Percentiles rank a stretch among this genome's conserved stretches.
Evolutionary conservation across 2,797 vertebrate species (phyloP).

Genomic region (Pseudotriccus pelzelni): DNA sequence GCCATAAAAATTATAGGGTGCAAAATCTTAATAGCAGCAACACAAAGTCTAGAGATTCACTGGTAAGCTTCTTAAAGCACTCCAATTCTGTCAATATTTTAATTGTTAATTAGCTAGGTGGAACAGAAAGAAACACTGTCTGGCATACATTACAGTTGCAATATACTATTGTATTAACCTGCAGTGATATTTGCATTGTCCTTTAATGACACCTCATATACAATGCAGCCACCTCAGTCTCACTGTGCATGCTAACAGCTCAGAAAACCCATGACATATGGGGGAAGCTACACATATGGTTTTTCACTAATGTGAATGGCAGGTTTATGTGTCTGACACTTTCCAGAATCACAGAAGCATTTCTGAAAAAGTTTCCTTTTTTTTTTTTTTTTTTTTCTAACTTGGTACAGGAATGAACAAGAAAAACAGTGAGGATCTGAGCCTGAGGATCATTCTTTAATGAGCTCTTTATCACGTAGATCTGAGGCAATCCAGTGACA

Average conservation of each 20-base stretch:
- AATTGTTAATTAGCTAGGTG: neutral
- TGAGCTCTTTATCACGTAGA: neutral
- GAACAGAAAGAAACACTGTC: neutral
- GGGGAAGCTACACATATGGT: neutral
- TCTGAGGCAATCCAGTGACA: neutral
- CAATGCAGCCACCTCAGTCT: neutral
- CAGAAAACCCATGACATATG: neutral
- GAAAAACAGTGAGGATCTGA: neutral
- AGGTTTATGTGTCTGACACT: neutral
- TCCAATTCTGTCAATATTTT: neutral
- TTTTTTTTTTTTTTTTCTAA: neutral
- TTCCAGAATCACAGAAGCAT: neutral
- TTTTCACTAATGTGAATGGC: neutral
- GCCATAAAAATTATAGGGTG: neutral
- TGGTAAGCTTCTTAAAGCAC: neutral
- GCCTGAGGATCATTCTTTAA: neutral
- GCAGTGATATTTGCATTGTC: neutral
- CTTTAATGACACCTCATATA: neutral
- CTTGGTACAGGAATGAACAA: neutral
- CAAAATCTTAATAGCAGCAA: neutral
- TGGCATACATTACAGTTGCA: neutral
- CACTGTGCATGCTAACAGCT: neutral
- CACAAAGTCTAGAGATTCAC: neutral
- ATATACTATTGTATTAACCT: neutral
- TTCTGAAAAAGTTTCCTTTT: neutral